Conservation (phyloP, 2,888 invertebrate genomes). For the Drosophila macrothrix region DNA sequence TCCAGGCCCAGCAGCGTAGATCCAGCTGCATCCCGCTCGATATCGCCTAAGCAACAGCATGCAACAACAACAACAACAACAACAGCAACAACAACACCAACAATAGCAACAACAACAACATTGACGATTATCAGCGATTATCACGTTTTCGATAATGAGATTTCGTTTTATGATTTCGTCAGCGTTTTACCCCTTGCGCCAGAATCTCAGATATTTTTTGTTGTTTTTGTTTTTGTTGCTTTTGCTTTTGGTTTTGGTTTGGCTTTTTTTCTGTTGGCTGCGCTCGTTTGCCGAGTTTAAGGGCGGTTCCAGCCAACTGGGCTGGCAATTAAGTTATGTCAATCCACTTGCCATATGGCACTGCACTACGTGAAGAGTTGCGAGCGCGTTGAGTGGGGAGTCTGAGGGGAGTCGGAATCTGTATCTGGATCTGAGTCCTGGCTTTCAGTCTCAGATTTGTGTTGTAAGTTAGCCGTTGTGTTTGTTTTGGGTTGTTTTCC, state of each 20-base stretch:
- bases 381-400: not conserved
- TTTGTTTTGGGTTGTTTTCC: slow-evolving; percentile 31
- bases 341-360: slow-evolving; percentile 74
- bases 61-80: slow-evolving; percentile 4
- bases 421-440: not conserved
- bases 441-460: slow-evolving; percentile 29
- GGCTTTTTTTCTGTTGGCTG: not conserved
- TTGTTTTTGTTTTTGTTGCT: not conserved
- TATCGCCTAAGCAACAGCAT: slow-evolving; percentile 3
- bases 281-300: slow-evolving; percentile 21
- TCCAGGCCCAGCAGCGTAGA: not conserved
- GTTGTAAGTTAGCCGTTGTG: slow-evolving; percentile 42
- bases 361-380: slow-evolving; percentile 13
- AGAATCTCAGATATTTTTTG: not conserved
- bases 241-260: not conserved
- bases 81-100: slow-evolving; percentile 18
- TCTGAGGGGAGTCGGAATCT: not conserved
- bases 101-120: slow-evolving; percentile 23
- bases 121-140: slow-evolving; percentile 77
- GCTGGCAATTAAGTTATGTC: slow-evolving; percentile 72
- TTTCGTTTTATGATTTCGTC: slow-evolving; percentile 69
- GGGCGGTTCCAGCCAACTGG: slow-evolving; percentile 52
- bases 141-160: slow-evolving; percentile 77
- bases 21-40: slow-evolving; percentile 13
- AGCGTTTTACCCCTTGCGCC: slow-evolving; percentile 35